phyloP scores from a whole-genome alignment of 2,113 vertebrate genomes.

The Melierax canorus region DNA sequence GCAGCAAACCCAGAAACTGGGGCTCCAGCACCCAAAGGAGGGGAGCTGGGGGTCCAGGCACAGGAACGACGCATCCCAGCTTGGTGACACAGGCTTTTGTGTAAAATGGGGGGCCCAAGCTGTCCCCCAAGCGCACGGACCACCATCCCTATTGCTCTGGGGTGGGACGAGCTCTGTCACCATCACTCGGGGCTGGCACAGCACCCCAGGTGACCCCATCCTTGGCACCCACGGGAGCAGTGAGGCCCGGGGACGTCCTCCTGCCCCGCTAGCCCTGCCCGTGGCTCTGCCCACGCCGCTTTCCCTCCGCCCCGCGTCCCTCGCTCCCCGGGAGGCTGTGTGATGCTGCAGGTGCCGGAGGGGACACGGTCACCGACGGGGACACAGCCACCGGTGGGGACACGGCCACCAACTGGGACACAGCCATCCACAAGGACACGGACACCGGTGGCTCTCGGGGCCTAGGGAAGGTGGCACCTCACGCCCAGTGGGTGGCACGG shows the following conservation, averaged over 20 bases:
- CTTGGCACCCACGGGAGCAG: background rate
- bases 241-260: background rate
- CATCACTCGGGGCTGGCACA: background rate
- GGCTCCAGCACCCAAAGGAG: background rate
- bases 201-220: background rate
- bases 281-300: background rate
- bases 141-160: rapidly evolving
- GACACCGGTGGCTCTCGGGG: rapidly evolving
- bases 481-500: rapidly evolving
- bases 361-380: rapidly evolving
- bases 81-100: background rate
- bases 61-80: background rate
- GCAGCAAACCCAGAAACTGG: background rate
- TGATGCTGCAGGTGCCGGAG: background rate
- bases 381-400: background rate
- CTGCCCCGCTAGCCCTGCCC: background rate
- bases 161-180: background rate
- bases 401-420: background rate
- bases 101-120: background rate
- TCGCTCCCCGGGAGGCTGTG: background rate
- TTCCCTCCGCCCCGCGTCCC: background rate
- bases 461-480: background rate
- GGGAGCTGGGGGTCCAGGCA: rapidly evolving
- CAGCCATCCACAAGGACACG: background rate
- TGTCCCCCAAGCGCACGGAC: rapidly evolving